These are phyloP conservation scores for Dioctria rufipes DNA, from an alignment of 2,888 invertebrate genomes.

Conservation along the genomic window DNA sequence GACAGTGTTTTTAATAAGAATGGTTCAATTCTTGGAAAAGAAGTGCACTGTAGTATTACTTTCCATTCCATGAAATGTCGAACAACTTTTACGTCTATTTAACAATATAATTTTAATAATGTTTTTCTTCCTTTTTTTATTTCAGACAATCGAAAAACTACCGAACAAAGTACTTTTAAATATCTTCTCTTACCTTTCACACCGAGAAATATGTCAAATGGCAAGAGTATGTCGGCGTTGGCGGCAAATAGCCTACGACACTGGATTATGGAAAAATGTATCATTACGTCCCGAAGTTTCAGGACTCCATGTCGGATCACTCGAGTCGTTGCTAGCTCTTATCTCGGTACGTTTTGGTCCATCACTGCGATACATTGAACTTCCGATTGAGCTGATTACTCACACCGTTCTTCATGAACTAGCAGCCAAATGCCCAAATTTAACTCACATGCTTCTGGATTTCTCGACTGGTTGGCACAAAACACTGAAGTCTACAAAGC, in stretches of 20 bases:
- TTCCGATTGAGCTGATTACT: slow-evolving; percentile 96
- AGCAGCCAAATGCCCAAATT: slow-evolving; percentile 94
- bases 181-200: slow-evolving; percentile 94
- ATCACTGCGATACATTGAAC: slow-evolving; percentile 90
- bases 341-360: slow-evolving; percentile 92
- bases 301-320: slow-evolving; percentile 80
- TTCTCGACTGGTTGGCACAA: slow-evolving; percentile 85
- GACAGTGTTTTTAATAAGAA: too few species aligned
- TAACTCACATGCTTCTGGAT: slow-evolving; percentile 96
- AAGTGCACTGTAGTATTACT: too few species aligned
- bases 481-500: too few species aligned
- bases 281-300: slow-evolving; percentile 97
- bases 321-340: slow-evolving; percentile 89
- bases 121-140: slow-evolving; percentile 61
- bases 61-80: too few species aligned
- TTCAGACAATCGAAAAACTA: slow-evolving; percentile 94
- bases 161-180: slow-evolving; percentile 97
- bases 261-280: slow-evolving; percentile 94
- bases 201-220: slow-evolving; percentile 94
- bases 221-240: slow-evolving; percentile 97
- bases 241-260: slow-evolving; percentile 96
- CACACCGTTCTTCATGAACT: slow-evolving; percentile 97
- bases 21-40: too few species aligned
- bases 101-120: background rate
- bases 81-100: background rate